Base-by-base conservation (phyloP, 2,888 invertebrate species). In the Terebella lapidaria region DNA sequence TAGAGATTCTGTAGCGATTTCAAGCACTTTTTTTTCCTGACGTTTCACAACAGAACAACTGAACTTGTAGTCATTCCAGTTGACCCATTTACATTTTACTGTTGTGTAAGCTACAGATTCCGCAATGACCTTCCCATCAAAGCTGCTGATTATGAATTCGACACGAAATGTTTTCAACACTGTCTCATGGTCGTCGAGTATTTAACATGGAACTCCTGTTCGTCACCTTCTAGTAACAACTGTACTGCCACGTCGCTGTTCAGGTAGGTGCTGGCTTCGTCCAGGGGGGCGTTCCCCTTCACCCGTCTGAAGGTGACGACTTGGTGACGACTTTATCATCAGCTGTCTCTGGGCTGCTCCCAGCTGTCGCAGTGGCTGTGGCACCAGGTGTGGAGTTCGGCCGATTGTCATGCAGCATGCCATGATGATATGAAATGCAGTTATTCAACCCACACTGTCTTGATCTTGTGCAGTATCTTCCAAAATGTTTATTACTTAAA, bases 31-130 rank as follows among this genome's bases (percentile, higher is more conserved):
- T n/a, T n/a, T n/a, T n/a, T n/a, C n/a, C n/a, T n/a, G 35, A 18
- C 10, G 18, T 35, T 18, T 35, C 10, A 18, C 35, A 35, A 10
- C 18, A 15, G 10, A 10, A 18, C 18, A 15, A 18, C 54, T 27
- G 2, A 3, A 2, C 5, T 10, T 27, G 20, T 54, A 27, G 3
- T 3, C n/a, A 18, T 15, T 61, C 59, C 61, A 61, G 26, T 61
- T 54, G 2, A 60, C 59, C 3, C 60, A 58, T 3, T 51, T 60
- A 5, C 59, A 47, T 18, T 29, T 60, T 15, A 60, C 42, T 20
- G 28, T 35, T 15, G 58, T 60, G 15, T 49, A 29, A 22, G 58
- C 61, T 26, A 20, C 27, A 4, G 55, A n/a, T 5, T 26, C 25
- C 2, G 20, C 54, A 22, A 51, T 28, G 4, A 61, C 25, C 22